Evolutionary conservation across 23 tunicate species (phyloP).

Genomic region (Ciona savignyi): DNA sequence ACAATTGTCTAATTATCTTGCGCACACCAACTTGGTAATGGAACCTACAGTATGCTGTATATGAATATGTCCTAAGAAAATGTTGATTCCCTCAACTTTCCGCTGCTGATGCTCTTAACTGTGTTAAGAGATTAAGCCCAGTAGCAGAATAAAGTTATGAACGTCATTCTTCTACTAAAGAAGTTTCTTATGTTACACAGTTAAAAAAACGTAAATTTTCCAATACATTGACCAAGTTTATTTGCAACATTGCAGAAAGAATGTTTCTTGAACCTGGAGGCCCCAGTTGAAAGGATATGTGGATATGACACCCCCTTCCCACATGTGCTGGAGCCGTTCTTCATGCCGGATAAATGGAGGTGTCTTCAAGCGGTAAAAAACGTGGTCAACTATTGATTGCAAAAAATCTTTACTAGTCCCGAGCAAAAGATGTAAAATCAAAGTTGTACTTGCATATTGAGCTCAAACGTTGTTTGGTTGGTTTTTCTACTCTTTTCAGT

Average conservation of each 20-base stretch:
- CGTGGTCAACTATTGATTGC: conserved; percentile 40
- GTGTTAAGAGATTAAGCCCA: too few relatives aligned
- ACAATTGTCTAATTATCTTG: too few relatives aligned
- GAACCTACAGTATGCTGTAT: too few relatives aligned
- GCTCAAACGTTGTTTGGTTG: too few relatives aligned
- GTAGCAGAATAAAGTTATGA: too few relatives aligned
- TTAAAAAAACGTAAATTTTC: background rate
- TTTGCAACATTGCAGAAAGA: conserved; percentile 55
- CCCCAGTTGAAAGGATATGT: conserved; percentile 91
- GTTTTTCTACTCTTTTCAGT: too few relatives aligned
- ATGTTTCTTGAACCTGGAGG: conserved; percentile 92
- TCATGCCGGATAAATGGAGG: conserved; percentile 94
- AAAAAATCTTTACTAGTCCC: background rate
- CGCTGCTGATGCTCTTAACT: too few relatives aligned
- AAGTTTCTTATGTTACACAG: background rate
- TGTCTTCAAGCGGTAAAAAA: conserved; percentile 80
- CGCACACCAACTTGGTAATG: too few relatives aligned
- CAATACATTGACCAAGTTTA: too few relatives aligned
- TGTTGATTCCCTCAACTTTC: too few relatives aligned
- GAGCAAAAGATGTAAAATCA: background rate
- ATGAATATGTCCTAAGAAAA: too few relatives aligned
- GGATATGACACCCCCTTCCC: conserved; percentile 97
- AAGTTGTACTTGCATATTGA: background rate
- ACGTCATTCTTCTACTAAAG: background rate
- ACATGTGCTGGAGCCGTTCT: conserved; percentile 92